These are phyloP conservation scores for Mongoloraphidia duomilia DNA, from an alignment of 2,888 invertebrate species.

Conservation along the genomic window DNA sequence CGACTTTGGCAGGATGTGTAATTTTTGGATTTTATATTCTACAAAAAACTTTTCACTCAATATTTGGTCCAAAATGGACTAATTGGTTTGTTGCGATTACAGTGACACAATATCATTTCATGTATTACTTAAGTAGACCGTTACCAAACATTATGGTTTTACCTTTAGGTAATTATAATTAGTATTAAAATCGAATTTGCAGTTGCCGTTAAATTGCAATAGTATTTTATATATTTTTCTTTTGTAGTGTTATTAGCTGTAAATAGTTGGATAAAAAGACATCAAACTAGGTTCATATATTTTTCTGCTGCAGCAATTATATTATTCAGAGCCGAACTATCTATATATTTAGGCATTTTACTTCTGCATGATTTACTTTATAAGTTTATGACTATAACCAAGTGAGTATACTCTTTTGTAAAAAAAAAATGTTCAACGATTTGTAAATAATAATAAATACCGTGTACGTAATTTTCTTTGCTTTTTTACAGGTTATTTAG, in stretches of 20 bases:
- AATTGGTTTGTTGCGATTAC: conserved; percentile 76
- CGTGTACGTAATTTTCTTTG: conserved; percentile 11
- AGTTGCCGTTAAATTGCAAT: too few relatives aligned
- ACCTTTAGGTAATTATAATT: conserved; percentile 60
- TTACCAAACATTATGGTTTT: conserved; percentile 91
- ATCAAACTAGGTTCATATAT: conserved; percentile 60
- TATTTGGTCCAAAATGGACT: conserved; percentile 64
- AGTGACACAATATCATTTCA: conserved; percentile 91
- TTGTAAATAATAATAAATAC: neutral
- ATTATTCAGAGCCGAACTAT: conserved; percentile 81
- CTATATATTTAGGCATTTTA: conserved; percentile 72
- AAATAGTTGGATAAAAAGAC: conserved; percentile 69
- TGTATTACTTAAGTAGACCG: conserved; percentile 90
- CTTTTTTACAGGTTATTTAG: conserved; percentile 47
- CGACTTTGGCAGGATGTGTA: conserved; percentile 62
- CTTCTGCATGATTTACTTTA: conserved; percentile 65
- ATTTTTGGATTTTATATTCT: conserved; percentile 60
- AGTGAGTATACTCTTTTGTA: conserved; percentile 35
- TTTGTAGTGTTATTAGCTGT: conserved; percentile 72
- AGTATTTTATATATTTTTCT: conserved; percentile 6
- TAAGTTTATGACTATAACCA: conserved; percentile 48
- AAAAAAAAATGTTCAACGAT: neutral
- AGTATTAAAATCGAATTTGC: conserved; percentile 2
- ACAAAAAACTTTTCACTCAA: conserved; percentile 54
- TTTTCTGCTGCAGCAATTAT: conserved; percentile 78